Evolutionary conservation across 2,797 vertebrate species (phyloP), one percentile per base, ranked within the genome.

Genomic region (Melanogrammus aeglefinus): DNA sequence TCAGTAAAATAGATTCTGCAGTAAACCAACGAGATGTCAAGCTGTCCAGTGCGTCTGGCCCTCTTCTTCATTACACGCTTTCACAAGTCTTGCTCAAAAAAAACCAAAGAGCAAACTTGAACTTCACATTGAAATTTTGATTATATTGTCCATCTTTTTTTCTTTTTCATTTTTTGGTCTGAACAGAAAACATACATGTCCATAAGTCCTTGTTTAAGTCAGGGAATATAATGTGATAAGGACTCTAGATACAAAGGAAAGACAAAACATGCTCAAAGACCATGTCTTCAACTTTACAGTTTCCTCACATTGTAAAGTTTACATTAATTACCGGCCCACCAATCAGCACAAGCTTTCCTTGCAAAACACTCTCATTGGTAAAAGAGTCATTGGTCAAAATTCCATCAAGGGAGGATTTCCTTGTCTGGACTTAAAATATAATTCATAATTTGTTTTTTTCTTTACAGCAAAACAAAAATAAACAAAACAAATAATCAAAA

Each of bases 81-180:
- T 92, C 86, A 92, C 77, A 92, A 86, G 88, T 92, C 90, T 86
- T 88, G 91, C 91, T 90, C 82, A 76, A 78, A 85, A 31, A 31
- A 87, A 79, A 81, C 75, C 85, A 91, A 93, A 86, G 92, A 91
- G 87, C 87, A 92, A 84, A 91, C 85, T 90, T 91, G 85, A 92
- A 92, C 89, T 93, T 94, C 93, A 94, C 93, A 93, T 94, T 91
- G 88, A 92, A 94, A 93, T 86, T 91, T 81, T 90, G 88, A 93
- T 91, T 91, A 91, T 90, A 91, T 87, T 86, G 91, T 84, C 86
- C 88, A 85, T 87, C 38, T 84, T 89, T 88, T 91, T 91, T 80
- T 73, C 33, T 74, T 84, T 79, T 84, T 94, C 92, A 95, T 96
- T 96, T 96, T 98, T 98, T 97, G 96, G 96, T 97, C 95, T 90